Evolutionary conservation across 2,113 vertebrate species (phyloP).

Genomic region (Mirza zaza): DNA sequence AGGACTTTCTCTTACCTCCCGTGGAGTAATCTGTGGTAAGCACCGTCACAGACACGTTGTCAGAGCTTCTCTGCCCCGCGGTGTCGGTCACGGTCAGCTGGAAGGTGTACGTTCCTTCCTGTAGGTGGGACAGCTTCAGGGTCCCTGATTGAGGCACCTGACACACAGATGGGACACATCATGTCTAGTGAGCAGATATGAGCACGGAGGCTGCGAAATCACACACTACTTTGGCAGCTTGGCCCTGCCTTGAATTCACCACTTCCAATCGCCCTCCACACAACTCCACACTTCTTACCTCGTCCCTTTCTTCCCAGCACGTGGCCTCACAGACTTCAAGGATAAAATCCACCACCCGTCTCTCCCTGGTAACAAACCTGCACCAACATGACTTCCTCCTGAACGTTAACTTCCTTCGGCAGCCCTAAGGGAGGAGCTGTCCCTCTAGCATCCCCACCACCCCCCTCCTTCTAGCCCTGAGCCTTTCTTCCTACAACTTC

Average conservation of each 20-base stretch:
- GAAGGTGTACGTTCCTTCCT: conserved; percentile 91
- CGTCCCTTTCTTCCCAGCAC: not conserved
- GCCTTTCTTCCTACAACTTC: not conserved
- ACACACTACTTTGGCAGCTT: not conserved
- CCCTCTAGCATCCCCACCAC: not conserved
- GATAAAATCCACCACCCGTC: not conserved
- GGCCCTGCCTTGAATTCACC: not conserved
- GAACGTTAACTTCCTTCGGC: too few species aligned
- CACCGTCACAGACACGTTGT: conserved; percentile 92
- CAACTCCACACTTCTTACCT: not conserved
- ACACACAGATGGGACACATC: not conserved
- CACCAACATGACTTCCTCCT: not conserved
- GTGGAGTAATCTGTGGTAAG: conserved; percentile 87
- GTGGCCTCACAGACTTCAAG: not conserved
- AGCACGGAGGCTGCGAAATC: not conserved
- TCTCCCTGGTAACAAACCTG: not conserved
- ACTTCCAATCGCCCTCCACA: rapidly evolving
- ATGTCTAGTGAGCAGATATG: not conserved
- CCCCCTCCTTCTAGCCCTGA: not conserved
- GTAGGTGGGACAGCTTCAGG: conserved; percentile 91
- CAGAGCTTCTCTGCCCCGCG: conserved; percentile 90
- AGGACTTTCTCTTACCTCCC: conserved; percentile 84
- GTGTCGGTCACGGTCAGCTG: conserved; percentile 93
- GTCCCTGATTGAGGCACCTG: conserved; percentile 94
- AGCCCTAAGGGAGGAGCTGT: not conserved